Evolutionary conservation across 2,888 invertebrate genomes (phyloP).

Genomic region (Azorinus chamasolen): DNA sequence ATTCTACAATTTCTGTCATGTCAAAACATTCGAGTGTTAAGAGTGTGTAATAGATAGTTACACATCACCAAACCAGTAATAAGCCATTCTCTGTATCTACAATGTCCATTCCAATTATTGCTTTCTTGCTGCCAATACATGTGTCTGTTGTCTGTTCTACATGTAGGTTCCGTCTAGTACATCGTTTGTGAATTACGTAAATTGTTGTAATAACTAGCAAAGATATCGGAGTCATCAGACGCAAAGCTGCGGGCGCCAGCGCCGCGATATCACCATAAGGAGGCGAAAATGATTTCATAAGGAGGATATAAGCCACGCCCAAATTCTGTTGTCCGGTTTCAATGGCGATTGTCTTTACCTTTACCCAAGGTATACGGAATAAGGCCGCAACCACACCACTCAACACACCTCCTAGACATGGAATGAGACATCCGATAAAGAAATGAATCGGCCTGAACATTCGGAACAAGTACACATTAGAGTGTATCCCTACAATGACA

Average conservation of each 20-base stretch:
- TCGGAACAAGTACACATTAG: conserved; percentile 95
- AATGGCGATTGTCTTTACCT: conserved; percentile 91
- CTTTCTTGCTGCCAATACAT: background rate
- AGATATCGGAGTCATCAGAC: conserved; percentile 97
- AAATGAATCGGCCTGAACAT: conserved; percentile 90
- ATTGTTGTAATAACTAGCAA: conserved; percentile 87
- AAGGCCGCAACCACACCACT: conserved; percentile 77
- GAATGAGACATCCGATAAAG: conserved; percentile 79
- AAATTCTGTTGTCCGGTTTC: conserved; percentile 96
- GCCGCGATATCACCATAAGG: conserved; percentile 96
- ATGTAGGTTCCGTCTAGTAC: conserved; percentile 50
- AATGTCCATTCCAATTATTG: conserved; percentile 7
- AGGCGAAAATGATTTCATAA: conserved; percentile 93
- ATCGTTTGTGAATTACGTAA: conserved; percentile 70
- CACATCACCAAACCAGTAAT: too few species aligned
- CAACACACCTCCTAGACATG: conserved; percentile 81
- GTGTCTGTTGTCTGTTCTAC: background rate
- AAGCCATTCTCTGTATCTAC: background rate
- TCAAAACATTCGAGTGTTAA: too few species aligned
- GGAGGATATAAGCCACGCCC: conserved; percentile 95
- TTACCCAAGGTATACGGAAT: conserved; percentile 83
- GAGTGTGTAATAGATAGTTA: too few species aligned
- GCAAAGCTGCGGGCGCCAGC: conserved; percentile 87
- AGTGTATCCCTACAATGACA: conserved; percentile 93
- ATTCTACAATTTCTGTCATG: too few species aligned